phyloP scores from a whole-genome alignment of 2,888 invertebrate species.

The Rugalucina vietnamica region DNA sequence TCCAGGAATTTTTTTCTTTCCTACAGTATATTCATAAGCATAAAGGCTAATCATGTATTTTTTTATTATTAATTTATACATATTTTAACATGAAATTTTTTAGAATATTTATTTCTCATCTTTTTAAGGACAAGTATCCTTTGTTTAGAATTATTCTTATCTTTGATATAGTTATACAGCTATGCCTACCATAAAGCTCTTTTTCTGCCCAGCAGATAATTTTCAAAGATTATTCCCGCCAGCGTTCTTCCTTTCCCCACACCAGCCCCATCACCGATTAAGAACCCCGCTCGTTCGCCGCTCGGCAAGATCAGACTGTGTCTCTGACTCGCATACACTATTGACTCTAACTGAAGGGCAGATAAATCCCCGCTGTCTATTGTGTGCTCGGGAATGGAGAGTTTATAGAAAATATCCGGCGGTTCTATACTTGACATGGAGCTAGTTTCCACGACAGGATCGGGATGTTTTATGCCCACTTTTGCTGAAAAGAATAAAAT shows the following conservation, averaged over 20 bases:
- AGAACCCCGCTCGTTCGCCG: slow-evolving; percentile 96
- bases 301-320: slow-evolving; percentile 95
- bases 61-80: too few species aligned
- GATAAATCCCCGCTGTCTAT: slow-evolving; percentile 94
- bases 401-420: slow-evolving; percentile 93
- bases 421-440: slow-evolving; percentile 98
- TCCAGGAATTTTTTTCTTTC: too few species aligned
- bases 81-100: too few species aligned
- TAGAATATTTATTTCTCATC: too few species aligned
- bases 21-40: too few species aligned
- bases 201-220: slow-evolving; percentile 96
- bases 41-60: too few species aligned
- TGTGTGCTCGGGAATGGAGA: slow-evolving; percentile 88
- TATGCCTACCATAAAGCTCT: slow-evolving; percentile 93
- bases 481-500: slow-evolving; percentile 87
- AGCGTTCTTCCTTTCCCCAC: slow-evolving; percentile 90
- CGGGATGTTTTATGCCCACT: slow-evolving; percentile 97
- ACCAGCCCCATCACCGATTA: slow-evolving; percentile 97
- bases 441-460: slow-evolving; percentile 99
- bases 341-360: slow-evolving; percentile 98
- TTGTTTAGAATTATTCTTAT: too few species aligned
- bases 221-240: slow-evolving; percentile 98
- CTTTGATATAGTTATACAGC: too few species aligned
- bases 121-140: too few species aligned
- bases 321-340: slow-evolving; percentile 98